phyloP scores from a whole-genome alignment of 2,888 invertebrate species.

The Candidula unifasciata region DNA sequence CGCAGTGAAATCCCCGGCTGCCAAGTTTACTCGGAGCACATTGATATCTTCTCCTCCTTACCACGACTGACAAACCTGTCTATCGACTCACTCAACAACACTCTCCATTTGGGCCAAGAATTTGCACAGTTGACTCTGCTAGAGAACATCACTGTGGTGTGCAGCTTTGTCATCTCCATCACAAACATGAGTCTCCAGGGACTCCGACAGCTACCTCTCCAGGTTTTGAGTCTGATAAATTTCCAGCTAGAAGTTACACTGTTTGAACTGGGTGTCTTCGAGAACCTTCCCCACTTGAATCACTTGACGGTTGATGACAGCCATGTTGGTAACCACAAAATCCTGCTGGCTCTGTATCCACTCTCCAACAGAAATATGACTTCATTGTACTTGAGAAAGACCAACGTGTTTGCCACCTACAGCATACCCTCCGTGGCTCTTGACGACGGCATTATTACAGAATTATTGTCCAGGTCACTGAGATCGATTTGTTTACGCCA shows the following conservation, averaged over 20 bases:
- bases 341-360: not conserved
- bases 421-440: not conserved
- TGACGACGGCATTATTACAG: slow-evolving; percentile 1
- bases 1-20: not conserved
- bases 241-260: not conserved
- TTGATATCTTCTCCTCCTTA: slow-evolving; percentile 13
- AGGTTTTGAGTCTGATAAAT: not conserved
- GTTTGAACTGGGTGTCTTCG: slow-evolving; percentile 1
- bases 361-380: not conserved
- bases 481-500: not conserved
- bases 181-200: slow-evolving; percentile 5
- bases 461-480: not conserved
- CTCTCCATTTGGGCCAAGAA: not conserved
- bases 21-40: not conserved
- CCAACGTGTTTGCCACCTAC: not conserved
- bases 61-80: not conserved
- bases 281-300: not conserved
- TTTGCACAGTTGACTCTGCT: slow-evolving; percentile 1
- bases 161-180: not conserved
- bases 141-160: not conserved
- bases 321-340: slow-evolving; percentile 17
- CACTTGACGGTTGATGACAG: not conserved
- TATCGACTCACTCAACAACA: not conserved
- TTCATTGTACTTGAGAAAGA: not conserved
- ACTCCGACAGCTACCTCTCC: not conserved